These are phyloP conservation scores for Oxystoma pomonae DNA, from an alignment of 2,888 invertebrate species.

Conservation along the genomic window DNA sequence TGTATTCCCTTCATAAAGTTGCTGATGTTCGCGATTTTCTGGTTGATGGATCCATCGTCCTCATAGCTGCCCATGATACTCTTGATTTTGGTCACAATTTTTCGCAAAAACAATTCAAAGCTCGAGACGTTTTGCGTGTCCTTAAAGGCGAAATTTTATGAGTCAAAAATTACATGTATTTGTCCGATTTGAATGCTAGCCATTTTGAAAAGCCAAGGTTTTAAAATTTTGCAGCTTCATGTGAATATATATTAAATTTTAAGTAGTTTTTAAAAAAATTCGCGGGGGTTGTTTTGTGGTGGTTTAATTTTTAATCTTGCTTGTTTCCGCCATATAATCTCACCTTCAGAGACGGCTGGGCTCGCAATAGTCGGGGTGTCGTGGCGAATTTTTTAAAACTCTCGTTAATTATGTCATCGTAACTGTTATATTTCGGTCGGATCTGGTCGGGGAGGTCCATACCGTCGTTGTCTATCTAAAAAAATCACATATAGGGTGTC, in stretches of 20 bases:
- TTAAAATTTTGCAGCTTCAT: no score
- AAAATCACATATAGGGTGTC: no score
- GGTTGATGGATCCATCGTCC: conserved; percentile 30
- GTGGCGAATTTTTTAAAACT: conserved; percentile 22
- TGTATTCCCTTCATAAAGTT: conserved; percentile 36
- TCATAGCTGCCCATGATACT: conserved; percentile 25
- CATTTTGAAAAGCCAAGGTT: no score
- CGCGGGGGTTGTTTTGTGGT: no score
- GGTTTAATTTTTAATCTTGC: no score
- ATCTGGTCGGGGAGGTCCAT: conserved; percentile 29
- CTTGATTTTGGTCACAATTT: conserved; percentile 31
- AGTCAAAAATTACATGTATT: no score
- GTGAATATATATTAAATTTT: no score
- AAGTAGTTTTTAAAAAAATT: no score
- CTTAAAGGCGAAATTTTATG: no score
- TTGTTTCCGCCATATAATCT: no score
- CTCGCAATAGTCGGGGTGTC: conserved; percentile 1
- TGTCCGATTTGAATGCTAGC: no score
- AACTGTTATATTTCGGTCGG: conserved; percentile 21
- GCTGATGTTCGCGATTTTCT: conserved; percentile 32
- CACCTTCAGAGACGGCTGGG: no score
- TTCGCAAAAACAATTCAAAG: conserved; percentile 34
- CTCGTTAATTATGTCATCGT: conserved; percentile 32
- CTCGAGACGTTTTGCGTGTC: conserved; percentile 15
- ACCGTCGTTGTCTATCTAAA: conserved; percentile 26